Percentiles rank a stretch among this genome's conserved stretches.
phyloP scores from a whole-genome alignment of 2,113 vertebrate species.

The Paratilapia polleni region DNA sequence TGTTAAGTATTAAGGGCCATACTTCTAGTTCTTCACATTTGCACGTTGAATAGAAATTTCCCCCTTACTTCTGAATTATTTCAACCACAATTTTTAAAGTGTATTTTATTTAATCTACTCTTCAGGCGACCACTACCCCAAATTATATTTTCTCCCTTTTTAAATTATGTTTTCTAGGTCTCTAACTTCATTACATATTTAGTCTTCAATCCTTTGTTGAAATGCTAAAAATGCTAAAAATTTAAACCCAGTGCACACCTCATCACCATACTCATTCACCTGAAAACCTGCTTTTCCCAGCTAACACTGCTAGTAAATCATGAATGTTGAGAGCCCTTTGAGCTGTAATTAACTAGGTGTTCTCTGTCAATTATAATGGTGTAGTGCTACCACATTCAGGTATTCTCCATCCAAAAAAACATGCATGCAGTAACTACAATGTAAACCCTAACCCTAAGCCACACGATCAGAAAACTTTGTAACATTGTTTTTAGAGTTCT shows the following conservation, averaged over 20 bases:
- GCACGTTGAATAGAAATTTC: slow-evolving; percentile 35
- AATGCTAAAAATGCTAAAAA: slow-evolving; percentile 16
- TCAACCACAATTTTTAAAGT: not conserved
- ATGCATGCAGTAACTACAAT: not conserved
- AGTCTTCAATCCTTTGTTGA: slow-evolving; percentile 15
- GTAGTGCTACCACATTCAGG: not conserved
- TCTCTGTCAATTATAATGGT: not conserved
- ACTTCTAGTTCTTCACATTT: slow-evolving; percentile 31
- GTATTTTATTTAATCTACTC: slow-evolving; percentile 23
- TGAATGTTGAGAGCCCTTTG: not conserved
- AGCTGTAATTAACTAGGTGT: not conserved
- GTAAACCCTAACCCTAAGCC: slow-evolving; percentile 1
- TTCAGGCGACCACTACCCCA: slow-evolving; percentile 2
- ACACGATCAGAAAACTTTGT: slow-evolving; percentile 40
- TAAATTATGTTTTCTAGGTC: slow-evolving; percentile 34
- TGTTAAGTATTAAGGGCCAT: slow-evolving; percentile 37
- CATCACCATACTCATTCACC: not conserved
- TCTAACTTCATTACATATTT: slow-evolving; percentile 38
- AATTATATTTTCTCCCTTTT: slow-evolving; percentile 9
- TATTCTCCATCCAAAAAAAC: not conserved
- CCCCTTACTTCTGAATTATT: not conserved
- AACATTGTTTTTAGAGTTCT: slow-evolving; percentile 18
- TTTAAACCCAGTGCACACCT: not conserved
- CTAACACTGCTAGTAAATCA: not conserved
- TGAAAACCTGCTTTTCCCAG: not conserved